These are phyloP conservation scores for Smittia aterrima DNA, from an alignment of 2,888 invertebrate species.

Conservation along the genomic window DNA sequence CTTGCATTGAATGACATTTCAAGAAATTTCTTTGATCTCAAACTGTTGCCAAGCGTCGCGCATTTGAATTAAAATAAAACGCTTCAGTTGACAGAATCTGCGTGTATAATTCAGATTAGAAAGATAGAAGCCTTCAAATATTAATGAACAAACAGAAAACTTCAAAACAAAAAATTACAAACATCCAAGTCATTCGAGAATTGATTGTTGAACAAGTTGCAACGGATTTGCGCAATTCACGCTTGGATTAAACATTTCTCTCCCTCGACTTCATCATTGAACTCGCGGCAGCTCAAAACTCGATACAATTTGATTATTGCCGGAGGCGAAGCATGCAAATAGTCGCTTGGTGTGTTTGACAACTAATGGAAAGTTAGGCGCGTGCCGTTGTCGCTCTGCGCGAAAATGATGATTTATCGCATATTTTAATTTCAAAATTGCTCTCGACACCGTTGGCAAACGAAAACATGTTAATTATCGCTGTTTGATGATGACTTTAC, in stretches of 20 bases:
- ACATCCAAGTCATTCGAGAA: no score
- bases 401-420: conserved; percentile 37
- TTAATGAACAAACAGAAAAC: no score
- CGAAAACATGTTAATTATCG: conserved; percentile 31
- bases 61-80: conserved; percentile 35
- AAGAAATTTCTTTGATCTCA: conserved; percentile 3
- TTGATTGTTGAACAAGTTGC: neutral
- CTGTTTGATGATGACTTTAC: conserved; percentile 11
- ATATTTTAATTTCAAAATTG: conserved; percentile 11
- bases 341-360: conserved; percentile 22
- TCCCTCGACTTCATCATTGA: neutral
- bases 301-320: conserved; percentile 5
- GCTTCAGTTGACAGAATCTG: conserved; percentile 15
- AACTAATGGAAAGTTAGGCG: conserved; percentile 22
- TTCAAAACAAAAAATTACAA: no score
- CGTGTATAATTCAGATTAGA: neutral
- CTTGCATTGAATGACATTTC: neutral
- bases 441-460: neutral
- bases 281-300: neutral
- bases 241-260: neutral
- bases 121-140: no score
- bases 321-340: neutral
- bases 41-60: neutral
- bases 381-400: conserved; percentile 3
- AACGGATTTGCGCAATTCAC: neutral